Conservation (phyloP, 2,888 invertebrate genomes). For the Schizotus pectinicornis region DNA sequence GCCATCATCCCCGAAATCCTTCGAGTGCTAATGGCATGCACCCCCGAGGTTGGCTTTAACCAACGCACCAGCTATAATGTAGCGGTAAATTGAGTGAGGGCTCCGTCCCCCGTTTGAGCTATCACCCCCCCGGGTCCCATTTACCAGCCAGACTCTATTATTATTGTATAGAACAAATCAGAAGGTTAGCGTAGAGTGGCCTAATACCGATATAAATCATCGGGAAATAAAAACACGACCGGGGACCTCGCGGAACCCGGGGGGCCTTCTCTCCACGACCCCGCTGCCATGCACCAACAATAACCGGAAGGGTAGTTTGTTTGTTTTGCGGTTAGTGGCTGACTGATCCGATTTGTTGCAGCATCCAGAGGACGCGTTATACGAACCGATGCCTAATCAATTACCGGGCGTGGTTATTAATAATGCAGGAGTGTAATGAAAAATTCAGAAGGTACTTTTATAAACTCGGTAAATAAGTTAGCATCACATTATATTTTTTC, state of each 20-base stretch:
- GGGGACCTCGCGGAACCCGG: conserved; percentile 39
- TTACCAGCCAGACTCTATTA: conserved; percentile 60
- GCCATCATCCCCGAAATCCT: conserved; percentile 17
- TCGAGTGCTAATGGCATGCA: conserved; percentile 43
- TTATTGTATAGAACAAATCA: conserved; percentile 62
- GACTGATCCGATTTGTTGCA: conserved; percentile 36
- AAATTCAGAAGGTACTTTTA: conserved; percentile 34
- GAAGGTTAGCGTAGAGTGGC: conserved; percentile 59
- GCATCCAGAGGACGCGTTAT: conserved; percentile 14
- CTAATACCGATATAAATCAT: conserved; percentile 60
- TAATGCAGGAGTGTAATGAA: conserved; percentile 37
- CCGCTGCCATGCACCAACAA: conserved; percentile 7
- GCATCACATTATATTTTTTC: conserved; percentile 29
- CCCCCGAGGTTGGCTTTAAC: conserved; percentile 49
- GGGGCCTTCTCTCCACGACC: conserved; percentile 26
- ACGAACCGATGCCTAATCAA: background rate
- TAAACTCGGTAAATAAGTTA: conserved; percentile 36
- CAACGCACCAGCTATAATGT: conserved; percentile 58
- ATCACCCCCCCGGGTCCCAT: conserved; percentile 60
- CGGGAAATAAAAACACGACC: conserved; percentile 56
- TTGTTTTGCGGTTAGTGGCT: conserved; percentile 38
- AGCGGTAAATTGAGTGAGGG: conserved; percentile 60
- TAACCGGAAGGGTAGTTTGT: conserved; percentile 20
- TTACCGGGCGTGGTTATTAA: conserved; percentile 15
- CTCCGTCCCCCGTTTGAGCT: conserved; percentile 49